Percentiles rank a stretch among this genome's conserved stretches.
These are phyloP conservation scores for Petrocephalus schoutedeni DNA, from an alignment of 2,797 vertebrate species.

Conservation along the genomic window DNA sequence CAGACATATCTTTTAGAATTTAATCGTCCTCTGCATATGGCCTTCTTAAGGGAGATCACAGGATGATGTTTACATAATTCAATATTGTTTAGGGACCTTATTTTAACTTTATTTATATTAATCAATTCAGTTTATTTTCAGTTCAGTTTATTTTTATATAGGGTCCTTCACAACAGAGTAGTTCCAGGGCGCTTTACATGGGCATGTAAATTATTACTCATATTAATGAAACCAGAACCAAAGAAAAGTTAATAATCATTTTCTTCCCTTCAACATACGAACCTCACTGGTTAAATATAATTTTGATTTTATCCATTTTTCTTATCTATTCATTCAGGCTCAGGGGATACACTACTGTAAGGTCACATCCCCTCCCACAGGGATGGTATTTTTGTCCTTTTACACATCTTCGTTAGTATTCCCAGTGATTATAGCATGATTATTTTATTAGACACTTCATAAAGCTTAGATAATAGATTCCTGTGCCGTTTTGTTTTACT, in stretches of 20 bases:
- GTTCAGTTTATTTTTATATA: too few relatives aligned
- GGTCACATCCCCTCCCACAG: background rate
- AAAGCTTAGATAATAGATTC: background rate
- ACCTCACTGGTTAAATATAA: background rate
- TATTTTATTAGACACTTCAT: background rate
- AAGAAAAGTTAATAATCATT: background rate
- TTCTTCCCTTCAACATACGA: background rate
- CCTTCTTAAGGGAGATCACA: background rate
- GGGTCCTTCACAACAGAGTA: too few relatives aligned
- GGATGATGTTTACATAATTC: constrained; percentile 1
- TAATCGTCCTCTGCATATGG: background rate
- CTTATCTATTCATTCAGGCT: background rate
- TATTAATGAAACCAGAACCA: background rate
- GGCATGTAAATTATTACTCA: too few relatives aligned
- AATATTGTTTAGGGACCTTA: background rate
- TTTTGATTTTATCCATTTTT: background rate
- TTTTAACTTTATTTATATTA: constrained; percentile 8
- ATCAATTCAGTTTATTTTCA: background rate
- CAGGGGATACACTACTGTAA: background rate
- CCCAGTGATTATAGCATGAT: background rate
- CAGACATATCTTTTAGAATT: background rate
- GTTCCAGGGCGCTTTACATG: too few relatives aligned
- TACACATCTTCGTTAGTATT: background rate
- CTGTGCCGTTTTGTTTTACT: background rate
- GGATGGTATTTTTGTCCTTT: background rate